A percentile compares a stretch with the other conserved stretches of the same genome.
Evolutionary conservation across 2,888 invertebrate genomes (phyloP).

Genomic region (Quadroppia sp.): DNA sequence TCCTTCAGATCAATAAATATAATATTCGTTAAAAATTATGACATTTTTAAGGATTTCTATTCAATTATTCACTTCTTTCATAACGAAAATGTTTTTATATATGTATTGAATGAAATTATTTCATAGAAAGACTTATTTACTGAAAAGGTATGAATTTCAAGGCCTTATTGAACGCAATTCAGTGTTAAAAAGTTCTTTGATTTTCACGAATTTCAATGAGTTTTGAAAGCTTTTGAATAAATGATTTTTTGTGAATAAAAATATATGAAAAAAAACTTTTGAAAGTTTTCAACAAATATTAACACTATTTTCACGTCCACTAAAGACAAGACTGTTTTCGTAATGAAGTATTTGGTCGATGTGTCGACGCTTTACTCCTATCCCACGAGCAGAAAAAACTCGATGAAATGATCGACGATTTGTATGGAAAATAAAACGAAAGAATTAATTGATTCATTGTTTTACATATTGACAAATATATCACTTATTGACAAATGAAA

Average conservation of each 20-base stretch:
- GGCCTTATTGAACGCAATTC: too few species aligned
- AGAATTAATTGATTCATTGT: not conserved
- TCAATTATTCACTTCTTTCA: too few species aligned
- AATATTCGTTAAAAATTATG: slow-evolving; percentile 45
- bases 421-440: slow-evolving; percentile 9
- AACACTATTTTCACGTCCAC: not conserved
- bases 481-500: too few species aligned
- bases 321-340: slow-evolving; percentile 46
- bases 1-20: slow-evolving; percentile 47
- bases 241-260: not conserved
- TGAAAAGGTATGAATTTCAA: too few species aligned
- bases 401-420: slow-evolving; percentile 45
- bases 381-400: slow-evolving; percentile 46
- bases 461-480: too few species aligned
- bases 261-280: not conserved
- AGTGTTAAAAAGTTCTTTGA: not conserved
- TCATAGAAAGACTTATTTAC: too few species aligned
- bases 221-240: slow-evolving; percentile 11
- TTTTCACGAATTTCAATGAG: slow-evolving; percentile 42
- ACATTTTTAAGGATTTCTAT: slow-evolving; percentile 44
- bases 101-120: too few species aligned
- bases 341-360: slow-evolving; percentile 45
- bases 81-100: too few species aligned
- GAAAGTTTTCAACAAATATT: not conserved
- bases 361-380: slow-evolving; percentile 46